Evolutionary conservation across 1,140 invertebrate species (phyloP).

Genomic region (Drosophila persimilis): DNA sequence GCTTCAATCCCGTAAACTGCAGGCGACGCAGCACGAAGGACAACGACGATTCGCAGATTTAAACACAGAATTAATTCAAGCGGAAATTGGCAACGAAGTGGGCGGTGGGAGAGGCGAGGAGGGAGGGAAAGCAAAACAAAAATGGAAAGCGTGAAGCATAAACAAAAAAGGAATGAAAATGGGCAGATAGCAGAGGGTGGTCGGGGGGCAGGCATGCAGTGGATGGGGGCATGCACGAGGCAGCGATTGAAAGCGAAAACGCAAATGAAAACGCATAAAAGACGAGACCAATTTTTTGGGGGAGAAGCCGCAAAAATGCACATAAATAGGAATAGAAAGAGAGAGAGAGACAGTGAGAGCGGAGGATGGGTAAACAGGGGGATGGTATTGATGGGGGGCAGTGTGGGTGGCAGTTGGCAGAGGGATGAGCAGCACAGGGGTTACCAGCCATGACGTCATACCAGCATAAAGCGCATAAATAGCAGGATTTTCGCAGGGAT

Average conservation of each 20-base stretch:
- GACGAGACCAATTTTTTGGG: constrained; percentile 11
- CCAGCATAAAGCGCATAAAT: constrained; percentile 70
- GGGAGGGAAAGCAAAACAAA: constrained; percentile 57
- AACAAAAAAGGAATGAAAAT: constrained; percentile 52
- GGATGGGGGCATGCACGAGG: background rate
- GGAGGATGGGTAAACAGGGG: background rate
- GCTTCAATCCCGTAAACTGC: constrained; percentile 61
- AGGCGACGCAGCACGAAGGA: constrained; percentile 30
- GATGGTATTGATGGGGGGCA: too few relatives aligned
- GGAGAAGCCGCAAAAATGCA: constrained; percentile 74
- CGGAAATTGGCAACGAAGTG: constrained; percentile 69
- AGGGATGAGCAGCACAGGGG: constrained; percentile 14
- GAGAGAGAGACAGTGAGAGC: constrained; percentile 6
- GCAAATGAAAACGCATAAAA: constrained; percentile 64
- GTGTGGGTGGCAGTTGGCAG: background rate
- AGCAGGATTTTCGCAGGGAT: constrained; percentile 69
- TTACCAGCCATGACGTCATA: constrained; percentile 60
- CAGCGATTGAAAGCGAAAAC: constrained; percentile 60
- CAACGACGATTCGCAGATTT: constrained; percentile 61
- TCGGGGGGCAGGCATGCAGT: background rate
- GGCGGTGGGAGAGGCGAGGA: background rate
- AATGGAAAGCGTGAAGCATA: constrained; percentile 77
- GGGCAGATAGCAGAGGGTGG: background rate
- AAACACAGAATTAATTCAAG: constrained; percentile 80
- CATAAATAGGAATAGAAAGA: constrained; percentile 68